Evolutionary conservation across 2,797 vertebrate genomes (phyloP), one percentile per base, ranked within the genome.

Genomic region (Darevskia nairensis): DNA sequence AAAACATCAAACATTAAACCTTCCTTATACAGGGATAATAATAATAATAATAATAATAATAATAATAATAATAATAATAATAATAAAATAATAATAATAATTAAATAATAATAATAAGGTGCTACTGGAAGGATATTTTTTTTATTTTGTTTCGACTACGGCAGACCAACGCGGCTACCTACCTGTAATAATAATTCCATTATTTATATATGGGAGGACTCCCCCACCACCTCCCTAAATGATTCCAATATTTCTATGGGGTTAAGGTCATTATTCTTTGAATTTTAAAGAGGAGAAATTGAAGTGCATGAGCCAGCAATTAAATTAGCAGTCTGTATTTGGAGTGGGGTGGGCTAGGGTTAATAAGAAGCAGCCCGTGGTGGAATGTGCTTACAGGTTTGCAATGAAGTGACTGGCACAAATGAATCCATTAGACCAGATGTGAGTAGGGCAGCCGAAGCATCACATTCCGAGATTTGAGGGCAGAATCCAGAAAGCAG

Each of bases 401-500:
- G 68, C 84, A 61, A 77, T 90, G 78, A 71, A 77, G 79, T 87
- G 84, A 86, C 39, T 69, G 81, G 88, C 46, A n/a, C 82, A 44
- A 82, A 77, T 93, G 75, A 94, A 85, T 87, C 81, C 81, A 72
- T 87, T 82, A 29, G 15, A 68, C 50, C 0, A 0, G 11, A 69
- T 87, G 79, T 21, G 75, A 72, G 13, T 0, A 0, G 29, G 89
- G 50, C 66, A 92, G 82, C 82, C 80, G 84, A 87, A 46, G 79
- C 75, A 69, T 80, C 68, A 86, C 81, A 66, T 50, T 4, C 59
- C 64, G 81, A 88, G 85, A 55, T 93, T 91, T 89, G 44, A 76
- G 84, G 84, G 46, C 29, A 82, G 71, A 80, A 77, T 32, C 89
- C 89, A 90, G 32, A 69, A 75, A 87, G 86, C 76, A 91, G 78